Evolutionary conservation across 2,888 invertebrate genomes (phyloP), one percentile per base, ranked within the genome.

Genomic region (Apamea monoglypha): DNA sequence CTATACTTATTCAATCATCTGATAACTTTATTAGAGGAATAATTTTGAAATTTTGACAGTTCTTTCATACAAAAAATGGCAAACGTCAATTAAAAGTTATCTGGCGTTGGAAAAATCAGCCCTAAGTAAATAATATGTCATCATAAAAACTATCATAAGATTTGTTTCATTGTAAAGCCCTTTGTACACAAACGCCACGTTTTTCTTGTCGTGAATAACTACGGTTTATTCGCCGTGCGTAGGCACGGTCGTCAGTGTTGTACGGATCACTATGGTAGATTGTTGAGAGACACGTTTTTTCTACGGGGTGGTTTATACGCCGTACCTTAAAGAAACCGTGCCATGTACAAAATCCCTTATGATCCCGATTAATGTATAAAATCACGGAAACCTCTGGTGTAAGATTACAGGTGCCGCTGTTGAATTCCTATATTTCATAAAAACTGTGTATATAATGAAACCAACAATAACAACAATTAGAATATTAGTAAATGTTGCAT

Each of bases 311-410:
- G 12, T 4, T 12, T 56, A 12, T n/a, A n/a, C 25, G 25, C 56
- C 10, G 25, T 25, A 8, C 3, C 56, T 56, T 56, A 56, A 56
- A 56, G 56, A 10, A 56, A 10, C 8, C 25, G 25, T 56, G 25
- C 25, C 25, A 7, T 56, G 25, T 56, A 25, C 25, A 56, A 56
- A n/a, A 7, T 4, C 8, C 25, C 25, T 56, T 18, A 18, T 40
- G 10, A 64, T 44, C 0, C 5, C 8, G 21, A 36, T 29, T 29
- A 56, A 29, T 59, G 36, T 69, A n/a, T 32, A 32, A 32, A 56
- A 5, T 63, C 47, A 81, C 21, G 80, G 84, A 25, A 80, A 84
- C 16, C 84, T 78, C 44, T 80, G 16, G 36, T 84, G 80, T 47
- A 84, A 3, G 36, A 84, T 84, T 16, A 68, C 61, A 7, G 84